phyloP scores from a whole-genome alignment of 2,113 vertebrate genomes.

The Percopsis transmontana region DNA sequence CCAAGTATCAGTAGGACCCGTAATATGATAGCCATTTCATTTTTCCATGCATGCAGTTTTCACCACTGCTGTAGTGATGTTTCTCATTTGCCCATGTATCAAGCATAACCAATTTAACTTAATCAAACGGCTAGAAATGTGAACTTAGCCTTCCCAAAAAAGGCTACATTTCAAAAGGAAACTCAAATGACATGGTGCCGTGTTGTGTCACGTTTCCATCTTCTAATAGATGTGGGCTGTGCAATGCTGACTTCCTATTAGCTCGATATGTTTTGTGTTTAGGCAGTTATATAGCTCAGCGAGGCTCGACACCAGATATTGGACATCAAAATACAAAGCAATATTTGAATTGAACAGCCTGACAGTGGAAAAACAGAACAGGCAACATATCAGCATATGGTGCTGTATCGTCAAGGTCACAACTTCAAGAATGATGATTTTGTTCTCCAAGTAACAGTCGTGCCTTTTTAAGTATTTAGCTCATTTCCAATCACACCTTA shows the following conservation, averaged over 20 bases:
- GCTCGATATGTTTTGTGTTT: neutral
- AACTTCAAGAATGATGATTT: neutral
- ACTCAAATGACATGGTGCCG: neutral
- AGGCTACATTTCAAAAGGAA: neutral
- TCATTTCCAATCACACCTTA: no score
- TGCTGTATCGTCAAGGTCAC: neutral
- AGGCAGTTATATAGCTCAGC: neutral
- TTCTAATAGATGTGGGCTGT: neutral
- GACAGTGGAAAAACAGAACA: neutral
- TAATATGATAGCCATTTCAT: neutral
- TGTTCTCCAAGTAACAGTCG: neutral
- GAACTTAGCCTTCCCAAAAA: neutral
- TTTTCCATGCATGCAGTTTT: neutral
- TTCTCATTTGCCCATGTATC: neutral
- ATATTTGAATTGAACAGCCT: neutral
- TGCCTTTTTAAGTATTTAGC: neutral
- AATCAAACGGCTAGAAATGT: slow-evolving; percentile 4
- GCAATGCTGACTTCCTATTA: neutral
- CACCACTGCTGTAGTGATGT: neutral
- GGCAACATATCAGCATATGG: neutral
- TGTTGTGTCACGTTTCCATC: neutral
- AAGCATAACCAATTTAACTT: slow-evolving; percentile 4
- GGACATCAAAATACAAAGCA: neutral
- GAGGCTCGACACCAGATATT: neutral
- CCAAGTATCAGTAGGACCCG: neutral